These are phyloP conservation scores for Mormoops blainvillei DNA, from an alignment of 2,113 vertebrate species.

Conservation along the genomic window DNA sequence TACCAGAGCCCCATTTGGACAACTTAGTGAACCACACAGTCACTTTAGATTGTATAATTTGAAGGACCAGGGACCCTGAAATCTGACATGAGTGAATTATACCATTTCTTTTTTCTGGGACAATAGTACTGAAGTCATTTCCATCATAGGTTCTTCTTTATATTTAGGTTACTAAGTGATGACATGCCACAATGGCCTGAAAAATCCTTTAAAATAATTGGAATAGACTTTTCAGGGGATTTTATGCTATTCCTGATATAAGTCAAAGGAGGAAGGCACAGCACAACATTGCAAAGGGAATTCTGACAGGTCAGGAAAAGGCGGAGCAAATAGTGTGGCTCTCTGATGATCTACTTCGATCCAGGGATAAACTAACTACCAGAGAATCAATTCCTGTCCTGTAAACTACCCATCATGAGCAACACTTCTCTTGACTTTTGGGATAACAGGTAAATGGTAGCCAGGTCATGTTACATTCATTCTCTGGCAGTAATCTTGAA, in stretches of 20 bases:
- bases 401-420: not conserved
- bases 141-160: not conserved
- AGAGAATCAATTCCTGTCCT: not conserved
- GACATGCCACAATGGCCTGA: not conserved
- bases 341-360: not conserved
- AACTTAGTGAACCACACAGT: not conserved
- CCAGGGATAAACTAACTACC: not conserved
- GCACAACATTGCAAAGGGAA: not conserved
- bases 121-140: not conserved
- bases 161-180: not conserved
- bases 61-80: not conserved
- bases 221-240: not conserved
- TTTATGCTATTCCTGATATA: not conserved
- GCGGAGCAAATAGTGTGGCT: not conserved
- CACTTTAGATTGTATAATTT: not conserved
- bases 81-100: not conserved
- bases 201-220: not conserved
- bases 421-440: not conserved
- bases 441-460: not conserved
- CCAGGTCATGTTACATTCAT: not conserved
- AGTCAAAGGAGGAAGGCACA: not conserved
- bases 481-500: not conserved
- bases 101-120: not conserved
- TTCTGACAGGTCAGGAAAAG: not conserved
- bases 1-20: not conserved